phyloP scores from a whole-genome alignment of 2,797 vertebrate genomes.

The Pseudochirops corinnae region DNA sequence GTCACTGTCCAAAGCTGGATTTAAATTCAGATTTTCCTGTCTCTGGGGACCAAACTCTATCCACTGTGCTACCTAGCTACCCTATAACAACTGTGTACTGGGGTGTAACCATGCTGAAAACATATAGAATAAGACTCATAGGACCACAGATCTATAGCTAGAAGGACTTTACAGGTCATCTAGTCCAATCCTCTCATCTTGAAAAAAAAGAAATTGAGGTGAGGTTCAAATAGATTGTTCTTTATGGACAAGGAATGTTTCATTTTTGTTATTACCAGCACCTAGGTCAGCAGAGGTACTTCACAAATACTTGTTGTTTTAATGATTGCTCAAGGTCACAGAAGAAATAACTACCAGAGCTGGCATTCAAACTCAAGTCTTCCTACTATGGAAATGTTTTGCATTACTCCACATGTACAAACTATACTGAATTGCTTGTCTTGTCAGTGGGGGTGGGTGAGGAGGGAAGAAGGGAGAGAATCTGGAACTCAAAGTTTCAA shows the following conservation, averaged over 20 bases:
- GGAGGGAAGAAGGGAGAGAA: no score
- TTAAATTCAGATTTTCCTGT: background rate
- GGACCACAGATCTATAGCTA: background rate
- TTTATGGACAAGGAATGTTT: background rate
- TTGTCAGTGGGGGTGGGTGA: no score
- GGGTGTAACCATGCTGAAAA: background rate
- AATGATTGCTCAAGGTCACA: background rate
- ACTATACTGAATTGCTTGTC: no score
- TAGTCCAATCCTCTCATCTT: background rate
- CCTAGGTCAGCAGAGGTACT: background rate
- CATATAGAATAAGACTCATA: background rate
- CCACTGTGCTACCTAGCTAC: background rate
- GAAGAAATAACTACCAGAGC: background rate
- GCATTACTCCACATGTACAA: no score
- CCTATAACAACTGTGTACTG: background rate
- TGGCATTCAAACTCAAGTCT: background rate
- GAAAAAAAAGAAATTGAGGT: background rate
- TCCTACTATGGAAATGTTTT: no score
- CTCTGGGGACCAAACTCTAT: background rate
- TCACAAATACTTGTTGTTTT: background rate
- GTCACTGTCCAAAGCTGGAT: background rate
- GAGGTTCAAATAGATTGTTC: background rate
- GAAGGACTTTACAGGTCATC: background rate
- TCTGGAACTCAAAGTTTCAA: no score
- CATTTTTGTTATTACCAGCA: background rate